phyloP scores from a whole-genome alignment of 2,797 vertebrate species.

The Hemibagrus guttatus region DNA sequence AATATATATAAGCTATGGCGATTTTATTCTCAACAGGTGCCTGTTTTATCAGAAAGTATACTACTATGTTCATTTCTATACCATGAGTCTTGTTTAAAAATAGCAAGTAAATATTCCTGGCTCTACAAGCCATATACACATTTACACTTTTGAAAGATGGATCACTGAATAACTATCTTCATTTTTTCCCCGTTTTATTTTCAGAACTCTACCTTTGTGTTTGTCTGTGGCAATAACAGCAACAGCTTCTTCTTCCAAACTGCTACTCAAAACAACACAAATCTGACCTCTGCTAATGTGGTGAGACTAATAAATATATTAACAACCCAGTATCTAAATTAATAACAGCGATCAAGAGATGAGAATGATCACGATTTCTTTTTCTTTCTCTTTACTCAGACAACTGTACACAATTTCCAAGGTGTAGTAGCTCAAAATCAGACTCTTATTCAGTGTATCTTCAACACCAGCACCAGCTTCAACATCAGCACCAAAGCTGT shows the following conservation, averaged over 20 bases:
- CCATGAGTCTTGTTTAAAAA: too few species aligned
- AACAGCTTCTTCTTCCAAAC: neutral
- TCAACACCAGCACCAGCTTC: neutral
- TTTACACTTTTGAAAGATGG: too few species aligned
- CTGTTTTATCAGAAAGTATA: too few species aligned
- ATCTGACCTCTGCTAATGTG: neutral
- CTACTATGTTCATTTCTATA: too few species aligned
- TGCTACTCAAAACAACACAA: neutral
- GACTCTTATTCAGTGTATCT: conserved; percentile 14
- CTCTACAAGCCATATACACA: too few species aligned
- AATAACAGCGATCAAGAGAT: too few species aligned
- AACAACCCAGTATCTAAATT: neutral
- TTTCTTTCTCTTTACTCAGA: neutral
- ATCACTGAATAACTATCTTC: too few species aligned
- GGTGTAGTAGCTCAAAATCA: neutral
- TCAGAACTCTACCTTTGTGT: neutral
- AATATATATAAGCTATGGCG: too few species aligned
- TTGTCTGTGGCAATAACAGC: conserved; percentile 1
- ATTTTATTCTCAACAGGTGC: too few species aligned
- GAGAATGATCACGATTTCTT: neutral
- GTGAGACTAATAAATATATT: neutral
- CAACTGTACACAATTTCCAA: neutral
- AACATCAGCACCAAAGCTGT: neutral
- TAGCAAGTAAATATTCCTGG: too few species aligned
- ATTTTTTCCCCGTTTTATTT: neutral